Evolutionary conservation across 2,888 invertebrate species (phyloP).

Genomic region (Lepetodrilus schrolli): DNA sequence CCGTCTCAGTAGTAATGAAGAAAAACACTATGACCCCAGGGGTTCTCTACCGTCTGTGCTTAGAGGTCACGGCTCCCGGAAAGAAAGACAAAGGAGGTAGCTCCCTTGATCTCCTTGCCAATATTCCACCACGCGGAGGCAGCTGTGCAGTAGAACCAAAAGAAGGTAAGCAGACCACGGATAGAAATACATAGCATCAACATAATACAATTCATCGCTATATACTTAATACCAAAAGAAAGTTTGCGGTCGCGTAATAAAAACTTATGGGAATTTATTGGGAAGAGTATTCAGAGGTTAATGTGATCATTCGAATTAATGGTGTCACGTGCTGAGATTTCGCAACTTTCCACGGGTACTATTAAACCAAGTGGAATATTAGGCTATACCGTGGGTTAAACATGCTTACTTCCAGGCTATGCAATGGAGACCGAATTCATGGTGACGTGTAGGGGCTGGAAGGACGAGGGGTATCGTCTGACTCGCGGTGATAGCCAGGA

Average conservation of each 20-base stretch:
- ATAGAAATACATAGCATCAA: too few relatives aligned
- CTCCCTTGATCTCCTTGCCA: conserved; percentile 13
- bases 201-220: too few relatives aligned
- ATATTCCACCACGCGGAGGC: conserved; percentile 32
- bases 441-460: conserved; percentile 10
- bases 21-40: conserved; percentile 8
- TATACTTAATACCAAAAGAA: too few relatives aligned
- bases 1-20: conserved; percentile 27
- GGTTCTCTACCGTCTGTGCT: not conserved
- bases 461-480: conserved; percentile 26
- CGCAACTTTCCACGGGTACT: too few relatives aligned
- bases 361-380: too few relatives aligned
- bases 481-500: not conserved
- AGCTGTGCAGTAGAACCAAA: conserved; percentile 20
- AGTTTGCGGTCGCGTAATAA: too few relatives aligned
- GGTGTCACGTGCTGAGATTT: too few relatives aligned
- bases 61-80: conserved; percentile 3
- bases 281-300: too few relatives aligned
- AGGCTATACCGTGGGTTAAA: too few relatives aligned
- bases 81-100: not conserved
- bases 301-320: too few relatives aligned
- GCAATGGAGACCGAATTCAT: conserved; percentile 12
- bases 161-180: conserved; percentile 15
- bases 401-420: too few relatives aligned
- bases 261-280: too few relatives aligned